Percentiles rank a stretch among this genome's conserved stretches.
These are phyloP conservation scores for Opisthograptis luteolata DNA, from an alignment of 2,888 invertebrate species.

Conservation along the genomic window DNA sequence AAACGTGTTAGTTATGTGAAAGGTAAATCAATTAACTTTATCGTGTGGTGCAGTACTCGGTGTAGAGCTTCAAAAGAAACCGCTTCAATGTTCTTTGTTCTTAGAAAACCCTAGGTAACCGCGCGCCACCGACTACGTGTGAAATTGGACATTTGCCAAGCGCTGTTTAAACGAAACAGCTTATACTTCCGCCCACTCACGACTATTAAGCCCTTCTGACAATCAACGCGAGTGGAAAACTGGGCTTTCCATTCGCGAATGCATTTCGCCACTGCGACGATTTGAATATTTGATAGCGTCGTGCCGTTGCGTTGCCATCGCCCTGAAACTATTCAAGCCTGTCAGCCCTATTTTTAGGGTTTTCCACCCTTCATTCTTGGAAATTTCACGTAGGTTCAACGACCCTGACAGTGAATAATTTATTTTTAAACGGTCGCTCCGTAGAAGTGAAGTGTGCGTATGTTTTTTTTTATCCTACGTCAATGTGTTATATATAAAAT, in stretches of 20 bases:
- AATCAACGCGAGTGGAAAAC: slow-evolving; percentile 24
- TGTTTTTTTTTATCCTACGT: not conserved
- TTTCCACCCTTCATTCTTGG: slow-evolving; percentile 11
- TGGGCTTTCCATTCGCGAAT: slow-evolving; percentile 33
- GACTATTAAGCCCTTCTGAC: slow-evolving; percentile 35
- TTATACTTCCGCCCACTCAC: slow-evolving; percentile 26
- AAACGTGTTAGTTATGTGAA: not conserved
- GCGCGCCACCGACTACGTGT: slow-evolving; percentile 28
- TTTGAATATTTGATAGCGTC: slow-evolving; percentile 13
- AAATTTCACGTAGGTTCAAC: slow-evolving; percentile 2
- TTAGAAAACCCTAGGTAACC: slow-evolving; percentile 32
- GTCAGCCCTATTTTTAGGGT: slow-evolving; percentile 3
- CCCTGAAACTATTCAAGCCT: not conserved
- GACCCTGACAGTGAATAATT: slow-evolving; percentile 8
- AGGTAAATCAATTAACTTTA: slow-evolving; percentile 6
- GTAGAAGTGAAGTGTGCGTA: not conserved
- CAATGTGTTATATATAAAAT: not conserved
- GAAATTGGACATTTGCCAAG: slow-evolving; percentile 41
- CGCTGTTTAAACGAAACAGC: slow-evolving; percentile 34
- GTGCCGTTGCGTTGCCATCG: not conserved
- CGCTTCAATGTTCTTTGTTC: slow-evolving; percentile 28
- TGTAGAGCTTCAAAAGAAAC: slow-evolving; percentile 17
- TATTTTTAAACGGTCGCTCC: slow-evolving; percentile 6
- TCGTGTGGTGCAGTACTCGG: not conserved
- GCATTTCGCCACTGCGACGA: slow-evolving; percentile 21